A percentile compares a stretch with the other conserved stretches of the same genome.
phyloP scores from a whole-genome alignment of 92 coral and sea anemone genomes.

The Zoanthus solanderi region DNA sequence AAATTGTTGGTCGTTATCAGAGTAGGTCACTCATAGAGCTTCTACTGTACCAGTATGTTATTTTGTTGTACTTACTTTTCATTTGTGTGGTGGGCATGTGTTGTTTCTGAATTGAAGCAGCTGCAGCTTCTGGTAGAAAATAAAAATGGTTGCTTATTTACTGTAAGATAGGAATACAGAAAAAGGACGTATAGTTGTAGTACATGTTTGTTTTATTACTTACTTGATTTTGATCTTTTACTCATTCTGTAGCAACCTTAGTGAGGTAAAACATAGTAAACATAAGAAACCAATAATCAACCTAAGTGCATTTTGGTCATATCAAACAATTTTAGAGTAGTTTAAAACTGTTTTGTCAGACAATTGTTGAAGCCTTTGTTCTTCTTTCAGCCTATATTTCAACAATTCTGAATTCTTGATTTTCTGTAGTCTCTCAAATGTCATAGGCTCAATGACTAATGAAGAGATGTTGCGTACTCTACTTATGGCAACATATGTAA shows the following conservation, averaged over 20 bases:
- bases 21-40: conserved; percentile 53
- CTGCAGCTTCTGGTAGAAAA: conserved; percentile 56
- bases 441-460: conserved; percentile 63
- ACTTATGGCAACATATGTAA: conserved; percentile 45
- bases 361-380: conserved; percentile 58
- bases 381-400: conserved; percentile 63
- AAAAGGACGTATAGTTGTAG: conserved; percentile 49
- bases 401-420: conserved; percentile 60
- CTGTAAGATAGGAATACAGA: conserved; percentile 53
- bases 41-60: conserved; percentile 57
- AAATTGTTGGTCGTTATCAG: conserved; percentile 51
- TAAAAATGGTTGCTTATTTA: conserved; percentile 49
- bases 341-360: conserved; percentile 52
- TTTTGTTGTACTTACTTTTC: conserved; percentile 56
- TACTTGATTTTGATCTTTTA: conserved; percentile 50
- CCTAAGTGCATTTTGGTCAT: conserved; percentile 34
- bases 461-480: conserved; percentile 34
- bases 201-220: conserved; percentile 55
- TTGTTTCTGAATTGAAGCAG: conserved; percentile 55
- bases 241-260: conserved; percentile 54
- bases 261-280: conserved; percentile 46
- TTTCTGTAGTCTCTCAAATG: conserved; percentile 61
- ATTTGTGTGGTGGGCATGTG: conserved; percentile 43
- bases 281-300: conserved; percentile 36
- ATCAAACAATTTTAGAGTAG: conserved; percentile 54